phyloP scores from a whole-genome alignment of 1,140 invertebrate species.

The Thrips palmi region DNA sequence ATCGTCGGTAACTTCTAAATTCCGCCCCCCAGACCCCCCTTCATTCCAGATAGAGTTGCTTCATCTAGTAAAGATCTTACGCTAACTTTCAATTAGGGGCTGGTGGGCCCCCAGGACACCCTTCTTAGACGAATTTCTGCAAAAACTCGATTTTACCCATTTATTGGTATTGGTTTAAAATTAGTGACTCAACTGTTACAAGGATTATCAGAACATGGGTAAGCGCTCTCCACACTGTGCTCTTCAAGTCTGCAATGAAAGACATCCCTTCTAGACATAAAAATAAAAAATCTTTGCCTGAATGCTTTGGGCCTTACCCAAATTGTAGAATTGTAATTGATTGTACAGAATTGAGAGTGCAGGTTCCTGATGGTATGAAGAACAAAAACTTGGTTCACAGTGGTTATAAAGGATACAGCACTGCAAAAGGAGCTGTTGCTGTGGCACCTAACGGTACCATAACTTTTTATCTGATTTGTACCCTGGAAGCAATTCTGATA shows the following conservation, averaged over 20 bases:
- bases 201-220: constrained; percentile 1
- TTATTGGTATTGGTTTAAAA: neutral
- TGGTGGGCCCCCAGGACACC: no score
- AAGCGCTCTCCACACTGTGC: neutral
- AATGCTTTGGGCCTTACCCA: neutral
- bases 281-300: constrained; percentile 2
- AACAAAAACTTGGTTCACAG: constrained; percentile 8
- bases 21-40: no score
- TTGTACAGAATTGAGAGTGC: constrained; percentile 9
- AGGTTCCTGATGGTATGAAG: constrained; percentile 6
- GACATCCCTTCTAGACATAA: constrained; percentile 2
- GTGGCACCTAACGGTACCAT: constrained; percentile 11
- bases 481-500: constrained; percentile 13
- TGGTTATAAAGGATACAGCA: constrained; percentile 12
- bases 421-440: constrained; percentile 12
- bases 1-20: no score
- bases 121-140: no score
- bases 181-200: neutral
- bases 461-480: constrained; percentile 10
- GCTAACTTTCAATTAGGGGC: no score
- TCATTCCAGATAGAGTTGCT: no score
- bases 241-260: neutral
- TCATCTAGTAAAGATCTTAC: no score
- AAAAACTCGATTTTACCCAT: no score
- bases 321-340: constrained; percentile 11